A percentile compares a stretch with the other conserved stretches of the same genome.
Evolutionary conservation across 2,888 invertebrate genomes (phyloP).

Genomic region (Choreutis nemorana): DNA sequence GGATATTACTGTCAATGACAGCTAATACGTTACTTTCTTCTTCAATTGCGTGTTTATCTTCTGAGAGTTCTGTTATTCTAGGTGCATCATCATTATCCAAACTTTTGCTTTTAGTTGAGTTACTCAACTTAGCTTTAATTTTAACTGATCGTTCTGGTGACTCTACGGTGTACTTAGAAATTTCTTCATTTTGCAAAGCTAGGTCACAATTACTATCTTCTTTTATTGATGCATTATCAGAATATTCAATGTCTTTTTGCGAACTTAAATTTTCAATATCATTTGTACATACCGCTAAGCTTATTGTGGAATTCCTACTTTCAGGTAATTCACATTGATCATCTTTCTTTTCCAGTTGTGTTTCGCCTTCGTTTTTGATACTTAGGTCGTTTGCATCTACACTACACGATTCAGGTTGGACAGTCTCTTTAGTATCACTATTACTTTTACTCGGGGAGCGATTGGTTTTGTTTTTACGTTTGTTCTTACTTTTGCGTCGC

Average conservation of each 20-base stretch:
- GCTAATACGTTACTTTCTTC: constrained; percentile 29
- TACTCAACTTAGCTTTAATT: constrained; percentile 33
- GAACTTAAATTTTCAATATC: too few relatives aligned
- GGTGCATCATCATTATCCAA: constrained; percentile 53
- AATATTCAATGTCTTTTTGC: too few relatives aligned
- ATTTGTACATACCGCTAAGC: neutral
- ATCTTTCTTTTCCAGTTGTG: constrained; percentile 4
- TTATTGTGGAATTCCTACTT: neutral
- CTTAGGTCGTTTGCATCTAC: constrained; percentile 8
- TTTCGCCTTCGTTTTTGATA: constrained; percentile 9
- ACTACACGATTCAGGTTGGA: constrained; percentile 18
- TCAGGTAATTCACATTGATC: too few relatives aligned
- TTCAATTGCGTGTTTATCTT: constrained; percentile 20
- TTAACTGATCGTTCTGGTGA: constrained; percentile 40
- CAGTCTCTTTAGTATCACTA: constrained; percentile 21
- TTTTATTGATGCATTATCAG: constrained; percentile 4
- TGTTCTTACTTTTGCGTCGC: constrained; percentile 56
- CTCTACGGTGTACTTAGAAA: constrained; percentile 53
- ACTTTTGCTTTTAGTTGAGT: constrained; percentile 50
- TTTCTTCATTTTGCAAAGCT: constrained; percentile 11
- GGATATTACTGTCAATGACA: constrained; percentile 52
- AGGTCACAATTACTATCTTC: constrained; percentile 6
- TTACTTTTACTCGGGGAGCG: constrained; percentile 25
- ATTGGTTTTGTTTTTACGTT: constrained; percentile 49
- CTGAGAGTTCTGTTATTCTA: constrained; percentile 48